Evolutionary conservation across 2,888 invertebrate genomes (phyloP).

Genomic region (Tipula helvola): DNA sequence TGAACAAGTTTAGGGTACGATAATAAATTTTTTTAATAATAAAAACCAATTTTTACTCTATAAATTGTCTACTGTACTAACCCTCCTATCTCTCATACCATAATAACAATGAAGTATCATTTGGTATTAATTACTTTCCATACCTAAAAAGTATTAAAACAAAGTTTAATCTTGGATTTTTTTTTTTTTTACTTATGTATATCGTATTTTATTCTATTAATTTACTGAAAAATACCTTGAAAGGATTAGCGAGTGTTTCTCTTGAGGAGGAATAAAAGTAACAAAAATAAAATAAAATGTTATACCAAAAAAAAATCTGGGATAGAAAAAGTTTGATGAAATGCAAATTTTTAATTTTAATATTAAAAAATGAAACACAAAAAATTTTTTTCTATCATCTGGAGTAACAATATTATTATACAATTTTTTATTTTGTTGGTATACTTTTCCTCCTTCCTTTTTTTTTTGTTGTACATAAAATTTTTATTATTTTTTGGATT

Average conservation of each 20-base stretch:
- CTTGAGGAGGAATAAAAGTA: not conserved
- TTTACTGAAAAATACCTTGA: slow-evolving; percentile 4
- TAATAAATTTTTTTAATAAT: not conserved
- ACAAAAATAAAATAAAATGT: not conserved
- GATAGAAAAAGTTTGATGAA: not conserved
- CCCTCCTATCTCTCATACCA: not conserved
- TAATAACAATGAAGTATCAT: not conserved
- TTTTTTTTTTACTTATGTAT: not conserved
- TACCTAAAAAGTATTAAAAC: slow-evolving; percentile 4
- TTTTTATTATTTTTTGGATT: not conserved
- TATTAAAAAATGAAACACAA: not conserved
- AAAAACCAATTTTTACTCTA: not conserved
- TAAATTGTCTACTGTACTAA: not conserved
- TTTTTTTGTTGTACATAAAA: not conserved
- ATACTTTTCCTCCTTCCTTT: not conserved
- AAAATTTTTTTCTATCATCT: not conserved
- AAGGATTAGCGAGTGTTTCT: not conserved
- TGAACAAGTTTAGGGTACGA: not conserved
- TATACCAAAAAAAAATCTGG: not conserved
- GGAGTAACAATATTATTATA: not conserved
- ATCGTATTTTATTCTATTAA: not conserved
- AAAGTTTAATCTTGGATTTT: not conserved
- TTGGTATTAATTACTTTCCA: not conserved
- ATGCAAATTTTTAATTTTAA: not conserved
- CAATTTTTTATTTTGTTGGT: not conserved